Base-by-base conservation (phyloP, 2,888 invertebrate species). In the Thymelicus acteon region DNA sequence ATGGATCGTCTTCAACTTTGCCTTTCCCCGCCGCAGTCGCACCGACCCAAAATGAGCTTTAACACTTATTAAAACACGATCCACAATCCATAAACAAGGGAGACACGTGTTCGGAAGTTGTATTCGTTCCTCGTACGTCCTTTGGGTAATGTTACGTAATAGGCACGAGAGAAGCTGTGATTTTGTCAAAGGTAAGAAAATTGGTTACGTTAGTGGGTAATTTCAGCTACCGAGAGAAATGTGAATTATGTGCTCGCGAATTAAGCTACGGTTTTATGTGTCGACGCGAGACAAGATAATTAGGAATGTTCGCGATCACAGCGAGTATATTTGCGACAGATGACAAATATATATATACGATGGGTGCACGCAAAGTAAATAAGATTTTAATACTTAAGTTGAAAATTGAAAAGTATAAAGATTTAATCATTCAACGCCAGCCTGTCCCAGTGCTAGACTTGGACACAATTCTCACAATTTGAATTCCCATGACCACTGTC, bases 171-270 rank as follows among this genome's bases (percentile, higher is more conserved):
- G 85, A 83, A 79, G 81, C 79, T 84, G 88, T 89, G 92, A 93
- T 93, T 93, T 90, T 90, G 92, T 93, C 92, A 93, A 93, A 93
- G 93, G 93, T 93, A 93, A 91, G 89, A 92, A 92, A 92, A 93
- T 92, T 93, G 92, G 91, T 91, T 91, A 87, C 85, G 90, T 89
- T 90, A 90, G 87, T 89, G 88, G 89, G 88, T 90, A 88, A 91
- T 92, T 89, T 86, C 80, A 80, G 82, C 78, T 81, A 78, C 81
- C 76, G 82, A 80, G 83, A 82, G 85, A 87, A 86, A 88, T 84
- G 85, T 82, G 87, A 86, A 87, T 89, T 87, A 89, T 85, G 82
- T 82, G 80, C 79, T 76, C 78, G 75, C 73, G 81, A 81, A 83
- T 83, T 83, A 81, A 79, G 75, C 49, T 70, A 64, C 13, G 64